phyloP scores from a whole-genome alignment of 2,797 vertebrate genomes.

The Lepus townsendii region DNA sequence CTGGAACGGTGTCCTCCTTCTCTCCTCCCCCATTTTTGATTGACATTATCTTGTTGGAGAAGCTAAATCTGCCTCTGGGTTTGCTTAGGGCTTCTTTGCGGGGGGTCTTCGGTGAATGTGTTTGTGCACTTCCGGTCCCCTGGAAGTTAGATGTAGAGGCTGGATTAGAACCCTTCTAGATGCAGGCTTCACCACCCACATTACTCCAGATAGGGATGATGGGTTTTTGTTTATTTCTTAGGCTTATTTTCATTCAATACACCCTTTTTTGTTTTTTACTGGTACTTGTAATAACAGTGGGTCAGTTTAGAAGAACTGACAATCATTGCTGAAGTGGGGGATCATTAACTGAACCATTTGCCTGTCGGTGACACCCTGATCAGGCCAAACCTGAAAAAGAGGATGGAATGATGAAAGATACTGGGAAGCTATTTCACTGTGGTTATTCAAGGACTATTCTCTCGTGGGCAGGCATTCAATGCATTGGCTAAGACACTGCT shows the following conservation, averaged over 20 bases:
- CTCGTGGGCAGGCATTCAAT: no score
- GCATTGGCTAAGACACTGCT: no score
- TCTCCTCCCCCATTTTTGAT: conserved; percentile 15
- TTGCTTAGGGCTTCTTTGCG: conserved; percentile 5
- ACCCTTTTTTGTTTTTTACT: neutral
- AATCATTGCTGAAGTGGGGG: neutral
- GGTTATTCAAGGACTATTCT: neutral
- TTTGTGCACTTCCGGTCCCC: conserved; percentile 15
- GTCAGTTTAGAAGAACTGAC: conserved; percentile 39
- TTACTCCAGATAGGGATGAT: conserved; percentile 21
- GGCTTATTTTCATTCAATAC: conserved; percentile 28
- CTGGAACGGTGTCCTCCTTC: neutral
- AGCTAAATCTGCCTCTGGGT: neutral
- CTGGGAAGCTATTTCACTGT: neutral
- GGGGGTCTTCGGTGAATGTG: conserved; percentile 6
- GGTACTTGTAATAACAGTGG: neutral
- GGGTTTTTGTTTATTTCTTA: conserved; percentile 55
- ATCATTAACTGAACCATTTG: neutral
- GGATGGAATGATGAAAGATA: neutral
- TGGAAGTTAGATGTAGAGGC: conserved; percentile 59
- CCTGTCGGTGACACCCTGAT: neutral
- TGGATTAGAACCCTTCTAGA: conserved; percentile 48
- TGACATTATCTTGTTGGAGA: neutral
- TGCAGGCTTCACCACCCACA: conserved; percentile 36
- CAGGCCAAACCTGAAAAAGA: conserved; percentile 27